Evolutionary conservation across 2,888 invertebrate species (phyloP).

Genomic region (Spilosoma lubricipeda): DNA sequence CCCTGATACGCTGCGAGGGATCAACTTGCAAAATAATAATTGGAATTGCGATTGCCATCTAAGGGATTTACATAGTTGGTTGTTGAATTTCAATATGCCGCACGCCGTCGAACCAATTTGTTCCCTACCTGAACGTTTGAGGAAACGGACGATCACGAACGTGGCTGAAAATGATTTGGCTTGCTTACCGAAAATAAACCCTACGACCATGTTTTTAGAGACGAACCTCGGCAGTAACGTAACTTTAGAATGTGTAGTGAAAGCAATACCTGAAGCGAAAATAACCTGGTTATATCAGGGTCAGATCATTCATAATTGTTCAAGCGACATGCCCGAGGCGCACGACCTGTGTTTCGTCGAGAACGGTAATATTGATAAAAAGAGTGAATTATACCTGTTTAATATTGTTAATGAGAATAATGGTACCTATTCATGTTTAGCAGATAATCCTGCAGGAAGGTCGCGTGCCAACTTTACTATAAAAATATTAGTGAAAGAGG

Average conservation of each 20-base stretch:
- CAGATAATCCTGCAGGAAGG: constrained; percentile 94
- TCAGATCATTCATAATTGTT: constrained; percentile 91
- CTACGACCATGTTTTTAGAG: constrained; percentile 91
- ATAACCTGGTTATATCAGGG: constrained; percentile 95
- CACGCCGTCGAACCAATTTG: constrained; percentile 93
- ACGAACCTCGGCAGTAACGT: constrained; percentile 93
- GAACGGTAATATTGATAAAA: constrained; percentile 90
- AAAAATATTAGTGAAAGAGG: constrained; percentile 90
- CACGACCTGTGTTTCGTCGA: constrained; percentile 90
- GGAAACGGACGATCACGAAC: constrained; percentile 89
- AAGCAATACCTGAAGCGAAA: constrained; percentile 93
- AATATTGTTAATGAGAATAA: constrained; percentile 93
- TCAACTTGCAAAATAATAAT: constrained; percentile 94
- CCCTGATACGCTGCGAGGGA: constrained; percentile 92
- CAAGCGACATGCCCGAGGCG: constrained; percentile 88
- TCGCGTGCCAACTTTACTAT: constrained; percentile 93
- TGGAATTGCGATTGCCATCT: constrained; percentile 96
- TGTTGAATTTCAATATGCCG: constrained; percentile 91
- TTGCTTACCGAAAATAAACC: constrained; percentile 92
- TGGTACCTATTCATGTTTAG: constrained; percentile 94
- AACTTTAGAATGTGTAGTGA: constrained; percentile 92
- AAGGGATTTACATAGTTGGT: constrained; percentile 91
- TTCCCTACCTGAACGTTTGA: constrained; percentile 89
- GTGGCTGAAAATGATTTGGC: constrained; percentile 91
- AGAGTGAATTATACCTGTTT: constrained; percentile 92